Base-by-base conservation (phyloP, 1,140 invertebrate species). In the Bombus confusus region DNA sequence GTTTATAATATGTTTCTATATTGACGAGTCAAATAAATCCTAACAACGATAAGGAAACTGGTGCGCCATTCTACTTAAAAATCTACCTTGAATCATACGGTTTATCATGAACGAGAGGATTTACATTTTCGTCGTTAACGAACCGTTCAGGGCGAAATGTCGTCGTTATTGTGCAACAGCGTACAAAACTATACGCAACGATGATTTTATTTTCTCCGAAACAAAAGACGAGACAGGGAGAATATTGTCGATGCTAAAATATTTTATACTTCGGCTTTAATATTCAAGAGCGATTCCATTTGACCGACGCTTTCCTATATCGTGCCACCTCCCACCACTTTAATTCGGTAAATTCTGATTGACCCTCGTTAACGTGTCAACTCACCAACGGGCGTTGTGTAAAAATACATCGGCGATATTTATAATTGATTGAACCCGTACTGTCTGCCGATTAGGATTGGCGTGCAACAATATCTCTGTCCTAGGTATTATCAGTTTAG, bases 381-480 rank as follows among this genome's bases (percentile, higher is more conserved):
- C 43, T 39, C 34, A 5, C 25, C 43, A 25, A 9, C 25, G 12
- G 6, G 41, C 18, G 43, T 41, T 59, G 37, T 22, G 0, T 31
- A 72, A 72, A 80, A 80, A 80, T 71, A 80, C 66, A 69, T 71
- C 39, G 59, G 18, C 37, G 59, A 66, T 43, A 66, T 78, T 78
- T 78, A 41, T 62, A 62, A 37, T 78, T 66, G 59, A 62, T 78
- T 43, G 59, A 34, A 41, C 28, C 13, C 31, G 47, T 78, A 22
- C 37, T 78, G 47, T 52, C 47, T 52, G 47, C 18, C 47, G 47
- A 52, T 52, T 52, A 52, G 25, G 52, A 74, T 52, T 52, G 25
- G 12, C 12, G 41, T 34, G 43, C 2, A 72, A 72, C 6, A n/a
- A 52, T 52, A 52, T 22, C 47, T 52, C 47, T 22, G 47, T 2